These are phyloP conservation scores for Colletes latitarsis DNA, from an alignment of 1,140 invertebrate species.

Conservation along the genomic window DNA sequence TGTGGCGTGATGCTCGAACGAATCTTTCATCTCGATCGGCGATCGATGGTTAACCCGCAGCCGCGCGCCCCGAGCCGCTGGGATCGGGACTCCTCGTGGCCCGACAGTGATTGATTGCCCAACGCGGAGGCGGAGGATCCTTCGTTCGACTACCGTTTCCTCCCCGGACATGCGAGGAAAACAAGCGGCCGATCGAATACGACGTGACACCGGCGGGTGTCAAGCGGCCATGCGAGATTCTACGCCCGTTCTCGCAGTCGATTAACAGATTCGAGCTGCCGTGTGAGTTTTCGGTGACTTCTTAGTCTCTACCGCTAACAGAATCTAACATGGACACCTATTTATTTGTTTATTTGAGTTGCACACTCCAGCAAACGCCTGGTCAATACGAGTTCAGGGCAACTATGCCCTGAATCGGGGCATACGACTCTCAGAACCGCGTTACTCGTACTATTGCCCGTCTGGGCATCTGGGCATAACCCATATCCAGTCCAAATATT, in stretches of 20 bases:
- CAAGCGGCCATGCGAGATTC: slow-evolving; percentile 49
- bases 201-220: slow-evolving; percentile 53
- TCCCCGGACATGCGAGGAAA: slow-evolving; percentile 43
- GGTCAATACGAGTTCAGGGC: too few relatives aligned
- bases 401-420: too few relatives aligned
- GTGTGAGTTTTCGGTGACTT: slow-evolving; percentile 9
- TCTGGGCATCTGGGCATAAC: too few relatives aligned
- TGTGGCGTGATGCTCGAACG: slow-evolving; percentile 61
- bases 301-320: not conserved
- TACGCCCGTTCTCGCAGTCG: slow-evolving; percentile 4
- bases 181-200: slow-evolving; percentile 54
- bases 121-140: slow-evolving; percentile 22
- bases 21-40: slow-evolving; percentile 60
- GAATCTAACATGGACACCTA: too few relatives aligned
- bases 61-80: slow-evolving; percentile 1
- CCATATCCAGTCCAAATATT: too few relatives aligned
- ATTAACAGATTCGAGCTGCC: slow-evolving; percentile 1
- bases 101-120: slow-evolving; percentile 63
- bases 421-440: too few relatives aligned
- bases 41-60: slow-evolving; percentile 46
- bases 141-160: slow-evolving; percentile 44
- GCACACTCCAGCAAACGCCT: too few relatives aligned
- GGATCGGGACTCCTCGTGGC: slow-evolving; percentile 53
- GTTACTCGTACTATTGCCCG: too few relatives aligned
- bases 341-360: too few relatives aligned